phyloP scores from a whole-genome alignment of 2,113 vertebrate genomes.

The Campylorhamphus procurvoides region DNA sequence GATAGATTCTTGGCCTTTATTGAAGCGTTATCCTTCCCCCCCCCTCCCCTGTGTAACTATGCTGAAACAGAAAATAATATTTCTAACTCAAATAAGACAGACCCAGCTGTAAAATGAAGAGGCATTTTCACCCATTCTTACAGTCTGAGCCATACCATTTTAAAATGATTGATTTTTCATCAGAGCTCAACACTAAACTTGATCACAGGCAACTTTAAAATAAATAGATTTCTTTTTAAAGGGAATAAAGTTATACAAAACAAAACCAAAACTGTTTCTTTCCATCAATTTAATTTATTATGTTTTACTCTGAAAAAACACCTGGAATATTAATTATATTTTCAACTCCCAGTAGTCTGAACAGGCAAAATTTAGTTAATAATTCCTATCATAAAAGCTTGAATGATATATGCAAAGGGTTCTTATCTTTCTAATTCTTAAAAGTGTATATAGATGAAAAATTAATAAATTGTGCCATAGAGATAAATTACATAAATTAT shows the following conservation, averaged over 20 bases:
- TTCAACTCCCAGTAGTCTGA: neutral
- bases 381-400: neutral
- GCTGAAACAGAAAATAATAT: neutral
- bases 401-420: neutral
- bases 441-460: neutral
- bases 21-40: neutral
- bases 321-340: neutral
- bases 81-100: neutral
- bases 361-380: neutral
- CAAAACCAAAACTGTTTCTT: neutral
- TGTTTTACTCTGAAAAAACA: neutral
- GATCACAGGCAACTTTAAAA: neutral
- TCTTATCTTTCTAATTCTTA: neutral
- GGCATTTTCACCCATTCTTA: neutral
- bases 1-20: neutral
- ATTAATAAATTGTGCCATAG: neutral
- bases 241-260: neutral
- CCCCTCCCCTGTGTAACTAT: neutral
- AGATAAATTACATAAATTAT: neutral
- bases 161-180: neutral
- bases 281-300: neutral
- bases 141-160: neutral
- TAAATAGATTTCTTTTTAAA: neutral
- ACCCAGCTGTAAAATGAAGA: neutral
- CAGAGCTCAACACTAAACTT: neutral